These are phyloP conservation scores for Chanos chanos DNA, from an alignment of 2,797 vertebrate genomes.

Conservation along the genomic window DNA sequence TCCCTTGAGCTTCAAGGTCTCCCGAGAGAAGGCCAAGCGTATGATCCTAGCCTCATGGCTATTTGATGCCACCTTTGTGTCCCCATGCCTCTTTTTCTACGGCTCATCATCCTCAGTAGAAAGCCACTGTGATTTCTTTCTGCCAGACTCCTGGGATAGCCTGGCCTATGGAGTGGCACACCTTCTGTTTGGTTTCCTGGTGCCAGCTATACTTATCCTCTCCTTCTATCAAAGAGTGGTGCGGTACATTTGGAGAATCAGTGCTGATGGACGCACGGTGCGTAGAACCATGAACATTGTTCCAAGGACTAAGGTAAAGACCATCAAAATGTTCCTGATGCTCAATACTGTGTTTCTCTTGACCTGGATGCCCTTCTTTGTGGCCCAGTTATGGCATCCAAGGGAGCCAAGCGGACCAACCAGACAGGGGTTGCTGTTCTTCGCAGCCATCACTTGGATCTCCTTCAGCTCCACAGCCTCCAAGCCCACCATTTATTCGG, in stretches of 20 bases:
- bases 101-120: constrained; percentile 51
- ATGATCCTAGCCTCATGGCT: constrained; percentile 89
- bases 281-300: constrained; percentile 91
- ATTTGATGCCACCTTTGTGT: constrained; percentile 72
- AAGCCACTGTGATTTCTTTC: constrained; percentile 84
- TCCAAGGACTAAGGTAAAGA: constrained; percentile 94
- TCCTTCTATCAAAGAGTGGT: constrained; percentile 88
- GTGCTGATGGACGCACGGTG: constrained; percentile 80
- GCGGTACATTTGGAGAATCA: constrained; percentile 91
- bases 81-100: constrained; percentile 81
- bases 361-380: constrained; percentile 88
- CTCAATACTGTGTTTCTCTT: constrained; percentile 84
- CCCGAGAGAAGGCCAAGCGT: constrained; percentile 89
- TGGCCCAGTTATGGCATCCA: constrained; percentile 87
- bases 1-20: constrained; percentile 92
- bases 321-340: constrained; percentile 95
- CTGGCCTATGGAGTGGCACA: constrained; percentile 70
- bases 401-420: constrained; percentile 56
- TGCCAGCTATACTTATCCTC: constrained; percentile 76
- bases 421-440: constrained; percentile 76
- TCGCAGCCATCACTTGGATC: constrained; percentile 76
- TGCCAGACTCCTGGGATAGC: constrained; percentile 77
- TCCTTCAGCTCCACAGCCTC: constrained; percentile 89
- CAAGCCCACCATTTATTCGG: constrained; percentile 84
- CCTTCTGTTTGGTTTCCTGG: constrained; percentile 78